Evolutionary conservation across 2,888 invertebrate species (phyloP).

Genomic region (Criorhina ranunculi): DNA sequence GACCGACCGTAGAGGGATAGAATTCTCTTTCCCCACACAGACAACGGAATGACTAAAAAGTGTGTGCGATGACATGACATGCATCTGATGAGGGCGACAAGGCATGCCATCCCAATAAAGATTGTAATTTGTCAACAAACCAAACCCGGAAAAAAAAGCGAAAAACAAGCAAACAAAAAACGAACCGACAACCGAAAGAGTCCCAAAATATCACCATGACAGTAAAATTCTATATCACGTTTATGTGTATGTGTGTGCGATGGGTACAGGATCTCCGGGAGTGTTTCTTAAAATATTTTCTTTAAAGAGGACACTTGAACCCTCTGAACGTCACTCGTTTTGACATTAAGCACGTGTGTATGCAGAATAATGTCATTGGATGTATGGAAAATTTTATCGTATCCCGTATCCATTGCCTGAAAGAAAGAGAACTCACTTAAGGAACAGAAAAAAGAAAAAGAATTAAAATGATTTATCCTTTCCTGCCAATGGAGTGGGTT

Average conservation of each 20-base stretch:
- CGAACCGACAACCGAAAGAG: constrained; percentile 43
- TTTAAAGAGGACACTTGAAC: constrained; percentile 40
- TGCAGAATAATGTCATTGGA: constrained; percentile 15
- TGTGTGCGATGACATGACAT: constrained; percentile 64
- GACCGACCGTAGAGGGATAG: constrained; percentile 45
- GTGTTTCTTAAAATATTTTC: constrained; percentile 24
- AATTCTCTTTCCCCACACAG: constrained; percentile 15
- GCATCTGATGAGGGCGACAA: constrained; percentile 71
- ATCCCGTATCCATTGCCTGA: not conserved
- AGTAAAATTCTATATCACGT: constrained; percentile 27
- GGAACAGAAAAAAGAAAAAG: constrained; percentile 1
- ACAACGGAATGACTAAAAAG: constrained; percentile 26
- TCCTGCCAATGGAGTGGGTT: constrained; percentile 23
- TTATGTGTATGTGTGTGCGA: constrained; percentile 1
- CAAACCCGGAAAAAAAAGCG: constrained; percentile 32
- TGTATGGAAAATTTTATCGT: constrained; percentile 27
- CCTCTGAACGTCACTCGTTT: constrained; percentile 36
- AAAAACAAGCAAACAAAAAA: constrained; percentile 12
- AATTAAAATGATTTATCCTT: constrained; percentile 34
- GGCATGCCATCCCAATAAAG: constrained; percentile 71
- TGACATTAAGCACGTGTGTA: constrained; percentile 43
- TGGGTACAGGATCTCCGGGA: constrained; percentile 32
- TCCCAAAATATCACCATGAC: constrained; percentile 57
- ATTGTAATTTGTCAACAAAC: constrained; percentile 74
- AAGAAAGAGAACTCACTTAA: constrained; percentile 10